Percentiles rank a stretch among this genome's conserved stretches.
phyloP scores from a whole-genome alignment of 2,113 vertebrate species.

The Cyanoderma ruficeps region DNA sequence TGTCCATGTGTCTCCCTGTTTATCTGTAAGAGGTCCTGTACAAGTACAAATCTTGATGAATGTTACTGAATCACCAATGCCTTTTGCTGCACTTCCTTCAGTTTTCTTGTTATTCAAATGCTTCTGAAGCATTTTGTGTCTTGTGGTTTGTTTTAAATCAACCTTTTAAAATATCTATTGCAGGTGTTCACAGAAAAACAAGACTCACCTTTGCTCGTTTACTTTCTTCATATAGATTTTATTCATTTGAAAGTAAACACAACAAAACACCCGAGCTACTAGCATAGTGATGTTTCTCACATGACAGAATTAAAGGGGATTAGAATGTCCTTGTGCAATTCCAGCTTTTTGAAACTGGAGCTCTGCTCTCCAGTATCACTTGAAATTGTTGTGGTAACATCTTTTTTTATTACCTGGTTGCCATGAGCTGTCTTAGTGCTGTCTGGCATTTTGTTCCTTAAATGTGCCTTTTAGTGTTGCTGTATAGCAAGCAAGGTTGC shows the following conservation, averaged over 20 bases:
- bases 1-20: neutral
- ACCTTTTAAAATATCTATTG: neutral
- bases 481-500: neutral
- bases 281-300: neutral
- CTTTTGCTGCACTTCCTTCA: neutral
- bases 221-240: neutral
- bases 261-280: neutral
- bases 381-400: neutral
- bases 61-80: neutral
- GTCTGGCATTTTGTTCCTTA: neutral
- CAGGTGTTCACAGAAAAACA: neutral
- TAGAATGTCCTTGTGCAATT: neutral
- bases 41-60: neutral
- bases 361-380: neutral
- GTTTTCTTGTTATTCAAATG: neutral
- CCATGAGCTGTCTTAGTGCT: neutral
- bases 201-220: neutral
- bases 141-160: neutral
- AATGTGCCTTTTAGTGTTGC: neutral
- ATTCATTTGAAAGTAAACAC: neutral
- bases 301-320: neutral
- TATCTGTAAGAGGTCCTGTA: neutral
- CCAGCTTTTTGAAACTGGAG: neutral
- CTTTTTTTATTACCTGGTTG: neutral
- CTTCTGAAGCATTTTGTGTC: neutral